Conservation (phyloP, 2,113 vertebrate species). For the Osmerus eperlanus region DNA sequence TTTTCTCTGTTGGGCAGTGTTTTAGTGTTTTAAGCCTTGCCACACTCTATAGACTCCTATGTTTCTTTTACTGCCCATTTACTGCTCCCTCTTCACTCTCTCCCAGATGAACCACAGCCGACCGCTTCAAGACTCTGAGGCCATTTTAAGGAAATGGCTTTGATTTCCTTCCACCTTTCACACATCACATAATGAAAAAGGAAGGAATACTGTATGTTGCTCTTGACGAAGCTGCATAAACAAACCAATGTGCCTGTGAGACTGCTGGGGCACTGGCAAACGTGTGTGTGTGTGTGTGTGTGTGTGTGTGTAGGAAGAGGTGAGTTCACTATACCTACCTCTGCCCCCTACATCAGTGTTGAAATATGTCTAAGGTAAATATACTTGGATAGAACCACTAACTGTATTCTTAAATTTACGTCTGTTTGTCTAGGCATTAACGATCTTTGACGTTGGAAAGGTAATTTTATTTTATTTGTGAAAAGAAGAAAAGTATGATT, state of each 20-base stretch:
- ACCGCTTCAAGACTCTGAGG: constrained; percentile 38
- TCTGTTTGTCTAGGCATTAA: constrained; percentile 59
- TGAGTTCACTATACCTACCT: constrained; percentile 55
- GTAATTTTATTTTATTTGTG: constrained; percentile 58
- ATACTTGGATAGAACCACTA: constrained; percentile 34
- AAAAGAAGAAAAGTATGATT: constrained; percentile 35
- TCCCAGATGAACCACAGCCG: constrained; percentile 52
- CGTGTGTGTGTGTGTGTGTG: constrained; percentile 3
- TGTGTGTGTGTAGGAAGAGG: constrained; percentile 45
- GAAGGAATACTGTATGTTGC: constrained; percentile 21
- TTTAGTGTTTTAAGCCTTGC: constrained; percentile 23
- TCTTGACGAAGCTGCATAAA: constrained; percentile 54
- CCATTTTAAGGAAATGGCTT: constrained; percentile 59
- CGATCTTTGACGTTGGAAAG: constrained; percentile 41
- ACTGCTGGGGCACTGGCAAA: not conserved
- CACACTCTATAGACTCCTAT: constrained; percentile 37
- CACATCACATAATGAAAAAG: constrained; percentile 51
- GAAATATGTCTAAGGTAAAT: constrained; percentile 63
- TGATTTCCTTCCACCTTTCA: constrained; percentile 71
- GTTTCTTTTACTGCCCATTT: constrained; percentile 48
- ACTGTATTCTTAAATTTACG: constrained; percentile 50
- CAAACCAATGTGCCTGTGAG: constrained; percentile 34
- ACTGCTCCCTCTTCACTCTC: constrained; percentile 19
- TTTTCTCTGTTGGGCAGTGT: constrained; percentile 45
- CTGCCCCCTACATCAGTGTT: constrained; percentile 55